A percentile compares a stretch with the other conserved stretches of the same genome.
Evolutionary conservation across 30 jellyfish, hydroid and myxozoan species (phyloP).

Genomic region (Morbakka virulenta): DNA sequence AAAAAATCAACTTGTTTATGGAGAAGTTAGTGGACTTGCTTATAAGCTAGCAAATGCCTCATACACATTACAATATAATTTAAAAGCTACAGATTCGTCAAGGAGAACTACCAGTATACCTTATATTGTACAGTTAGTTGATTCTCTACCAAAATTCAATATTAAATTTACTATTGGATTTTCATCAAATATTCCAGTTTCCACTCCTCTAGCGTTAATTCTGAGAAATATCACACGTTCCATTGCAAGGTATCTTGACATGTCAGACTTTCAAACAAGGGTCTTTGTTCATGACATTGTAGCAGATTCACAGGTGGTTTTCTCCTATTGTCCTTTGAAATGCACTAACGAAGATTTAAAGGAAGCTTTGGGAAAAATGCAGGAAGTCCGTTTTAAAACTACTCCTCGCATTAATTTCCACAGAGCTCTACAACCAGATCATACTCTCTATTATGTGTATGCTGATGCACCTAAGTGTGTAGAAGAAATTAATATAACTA

Average conservation of each 20-base stretch:
- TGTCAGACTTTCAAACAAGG: slow-evolving; percentile 5
- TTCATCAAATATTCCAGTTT: slow-evolving; percentile 6
- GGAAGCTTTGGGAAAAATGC: slow-evolving; percentile 23
- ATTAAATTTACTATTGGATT: slow-evolving; percentile 57
- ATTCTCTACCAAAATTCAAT: slow-evolving; percentile 18
- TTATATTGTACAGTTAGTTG: slow-evolving; percentile 17
- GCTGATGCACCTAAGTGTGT: slow-evolving; percentile 40
- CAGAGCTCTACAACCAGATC: slow-evolving; percentile 6
- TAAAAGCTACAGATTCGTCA: slow-evolving; percentile 80
- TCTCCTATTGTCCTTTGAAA: slow-evolving; percentile 25
- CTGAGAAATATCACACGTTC: slow-evolving; percentile 49
- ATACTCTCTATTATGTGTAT: slow-evolving; percentile 20
- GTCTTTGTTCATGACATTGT: slow-evolving; percentile 19
- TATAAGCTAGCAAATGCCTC: slow-evolving; percentile 37
- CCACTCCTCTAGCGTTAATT: slow-evolving; percentile 39
- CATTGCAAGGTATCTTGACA: slow-evolving; percentile 48
- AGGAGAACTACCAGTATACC: slow-evolving; percentile 77
- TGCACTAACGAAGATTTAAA: slow-evolving; percentile 27
- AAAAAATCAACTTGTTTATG: slow-evolving; percentile 59
- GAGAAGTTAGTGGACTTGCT: slow-evolving; percentile 69
- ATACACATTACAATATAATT: slow-evolving; percentile 40
- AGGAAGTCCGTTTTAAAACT: slow-evolving; percentile 1
- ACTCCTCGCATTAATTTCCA: slow-evolving; percentile 21
- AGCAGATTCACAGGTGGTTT: slow-evolving; percentile 31
- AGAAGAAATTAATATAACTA: slow-evolving; percentile 16